These are phyloP conservation scores for Odontamblyopus lacepedii DNA, from an alignment of 2,797 vertebrate genomes.

Conservation along the genomic window DNA sequence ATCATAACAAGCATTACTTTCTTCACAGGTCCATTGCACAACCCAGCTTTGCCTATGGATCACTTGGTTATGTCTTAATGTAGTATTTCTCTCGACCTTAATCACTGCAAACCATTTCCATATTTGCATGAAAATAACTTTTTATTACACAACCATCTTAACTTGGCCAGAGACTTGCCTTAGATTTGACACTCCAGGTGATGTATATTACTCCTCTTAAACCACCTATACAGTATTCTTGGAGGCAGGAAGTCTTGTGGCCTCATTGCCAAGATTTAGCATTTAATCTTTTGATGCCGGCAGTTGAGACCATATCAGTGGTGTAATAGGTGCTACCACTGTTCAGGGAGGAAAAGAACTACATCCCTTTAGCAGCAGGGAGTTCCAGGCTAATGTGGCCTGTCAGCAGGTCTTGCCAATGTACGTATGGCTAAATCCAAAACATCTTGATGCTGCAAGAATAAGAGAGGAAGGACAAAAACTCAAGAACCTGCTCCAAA, in stretches of 20 bases:
- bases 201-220: slow-evolving; percentile 32
- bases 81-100: neutral
- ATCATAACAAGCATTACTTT: neutral
- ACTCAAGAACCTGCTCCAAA: no score
- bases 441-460: slow-evolving; percentile 35
- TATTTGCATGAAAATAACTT: neutral
- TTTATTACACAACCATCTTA: neutral
- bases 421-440: slow-evolving; percentile 36
- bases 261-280: slow-evolving; percentile 60
- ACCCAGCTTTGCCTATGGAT: neutral
- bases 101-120: neutral
- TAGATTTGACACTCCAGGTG: slow-evolving; percentile 35
- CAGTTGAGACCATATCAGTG: slow-evolving; percentile 53
- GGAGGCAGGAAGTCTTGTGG: slow-evolving; percentile 62
- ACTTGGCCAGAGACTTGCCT: slow-evolving; percentile 19
- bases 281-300: slow-evolving; percentile 63
- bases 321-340: slow-evolving; percentile 61
- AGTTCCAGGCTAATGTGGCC: slow-evolving; percentile 48
- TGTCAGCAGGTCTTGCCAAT: slow-evolving; percentile 42
- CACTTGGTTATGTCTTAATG: neutral
- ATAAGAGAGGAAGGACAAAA: neutral
- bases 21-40: neutral
- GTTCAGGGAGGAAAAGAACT: slow-evolving; percentile 55
- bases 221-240: slow-evolving; percentile 41
- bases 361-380: slow-evolving; percentile 67